Conservation (phyloP, 1,140 invertebrate genomes). For the Drosophila fuyamai region DNA sequence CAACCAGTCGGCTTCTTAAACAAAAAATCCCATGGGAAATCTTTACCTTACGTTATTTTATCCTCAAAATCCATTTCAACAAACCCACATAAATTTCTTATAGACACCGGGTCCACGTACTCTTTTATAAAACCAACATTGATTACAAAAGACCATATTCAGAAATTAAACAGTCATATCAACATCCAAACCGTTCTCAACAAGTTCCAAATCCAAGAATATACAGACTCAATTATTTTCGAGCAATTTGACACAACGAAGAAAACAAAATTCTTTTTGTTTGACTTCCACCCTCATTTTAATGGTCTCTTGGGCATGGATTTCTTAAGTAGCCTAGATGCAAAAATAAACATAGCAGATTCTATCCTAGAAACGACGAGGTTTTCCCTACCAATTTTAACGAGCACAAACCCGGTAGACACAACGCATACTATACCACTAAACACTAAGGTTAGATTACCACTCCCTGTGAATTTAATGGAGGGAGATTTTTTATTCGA, state of each 20-base stretch:
- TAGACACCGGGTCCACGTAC: slow-evolving; percentile 1
- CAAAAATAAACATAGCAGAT: slow-evolving; percentile 6
- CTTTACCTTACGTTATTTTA: background rate
- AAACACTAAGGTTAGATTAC: background rate
- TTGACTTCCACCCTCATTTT: slow-evolving; percentile 7
- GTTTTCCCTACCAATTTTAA: background rate
- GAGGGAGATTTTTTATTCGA: slow-evolving; percentile 17
- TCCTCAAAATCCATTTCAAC: background rate
- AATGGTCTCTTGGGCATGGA: slow-evolving; percentile 2
- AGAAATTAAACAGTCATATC: background rate
- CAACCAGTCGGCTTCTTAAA: slow-evolving; percentile 7
- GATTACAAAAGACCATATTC: background rate
- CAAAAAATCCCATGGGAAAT: background rate
- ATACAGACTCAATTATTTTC: slow-evolving; percentile 4
- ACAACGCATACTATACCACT: background rate
- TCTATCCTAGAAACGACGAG: background rate
- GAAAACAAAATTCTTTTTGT: slow-evolving; percentile 3
- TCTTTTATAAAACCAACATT: background rate
- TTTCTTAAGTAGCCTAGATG: background rate
- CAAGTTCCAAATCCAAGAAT: slow-evolving; percentile 2
- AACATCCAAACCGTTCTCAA: background rate
- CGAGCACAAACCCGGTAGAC: no score
- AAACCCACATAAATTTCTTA: background rate
- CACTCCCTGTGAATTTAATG: slow-evolving; percentile 3
- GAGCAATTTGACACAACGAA: slow-evolving; percentile 4